Percentiles rank a stretch among this genome's conserved stretches.
phyloP scores from a whole-genome alignment of 1,140 invertebrate species.

The Trissolcus basalis region DNA sequence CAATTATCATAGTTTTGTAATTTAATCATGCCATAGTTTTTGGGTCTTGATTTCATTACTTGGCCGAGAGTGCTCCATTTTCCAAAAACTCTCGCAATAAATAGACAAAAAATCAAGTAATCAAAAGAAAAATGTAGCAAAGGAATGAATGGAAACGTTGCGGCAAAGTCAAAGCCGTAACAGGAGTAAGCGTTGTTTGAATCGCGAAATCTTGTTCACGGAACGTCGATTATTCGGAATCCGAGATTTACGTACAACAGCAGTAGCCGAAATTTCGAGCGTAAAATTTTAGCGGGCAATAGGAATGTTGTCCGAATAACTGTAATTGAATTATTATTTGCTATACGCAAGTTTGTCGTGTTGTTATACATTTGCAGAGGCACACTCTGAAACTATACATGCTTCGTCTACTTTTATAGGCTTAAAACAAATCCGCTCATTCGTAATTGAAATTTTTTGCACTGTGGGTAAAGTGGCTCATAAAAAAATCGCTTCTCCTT shows the following conservation, averaged over 20 bases:
- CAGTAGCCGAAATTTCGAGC: slow-evolving; percentile 44
- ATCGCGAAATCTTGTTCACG: slow-evolving; percentile 66
- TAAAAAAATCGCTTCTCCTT: no score
- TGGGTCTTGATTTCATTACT: background rate
- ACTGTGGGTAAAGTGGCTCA: no score
- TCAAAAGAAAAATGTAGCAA: slow-evolving; percentile 29
- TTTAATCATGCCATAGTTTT: no score
- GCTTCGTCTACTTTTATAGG: background rate
- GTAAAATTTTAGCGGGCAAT: slow-evolving; percentile 36
- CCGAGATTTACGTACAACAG: slow-evolving; percentile 37
- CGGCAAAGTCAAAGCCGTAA: slow-evolving; percentile 45
- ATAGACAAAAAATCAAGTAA: no score
- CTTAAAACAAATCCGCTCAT: background rate
- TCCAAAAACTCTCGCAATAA: no score
- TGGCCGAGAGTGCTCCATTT: background rate
- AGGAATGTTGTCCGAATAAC: slow-evolving; percentile 43
- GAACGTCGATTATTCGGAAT: slow-evolving; percentile 59
- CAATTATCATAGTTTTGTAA: no score
- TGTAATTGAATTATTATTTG: slow-evolving; percentile 31
- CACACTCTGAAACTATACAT: slow-evolving; percentile 5
- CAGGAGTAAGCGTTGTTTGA: slow-evolving; percentile 60
- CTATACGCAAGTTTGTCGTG: slow-evolving; percentile 25
- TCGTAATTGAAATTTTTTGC: no score
- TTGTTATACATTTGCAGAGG: slow-evolving; percentile 10
- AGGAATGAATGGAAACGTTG: slow-evolving; percentile 49